A percentile compares a stretch with the other conserved stretches of the same genome.
Evolutionary conservation across 2,888 invertebrate species (phyloP).

Genomic region (Tenthredo distinguenda): DNA sequence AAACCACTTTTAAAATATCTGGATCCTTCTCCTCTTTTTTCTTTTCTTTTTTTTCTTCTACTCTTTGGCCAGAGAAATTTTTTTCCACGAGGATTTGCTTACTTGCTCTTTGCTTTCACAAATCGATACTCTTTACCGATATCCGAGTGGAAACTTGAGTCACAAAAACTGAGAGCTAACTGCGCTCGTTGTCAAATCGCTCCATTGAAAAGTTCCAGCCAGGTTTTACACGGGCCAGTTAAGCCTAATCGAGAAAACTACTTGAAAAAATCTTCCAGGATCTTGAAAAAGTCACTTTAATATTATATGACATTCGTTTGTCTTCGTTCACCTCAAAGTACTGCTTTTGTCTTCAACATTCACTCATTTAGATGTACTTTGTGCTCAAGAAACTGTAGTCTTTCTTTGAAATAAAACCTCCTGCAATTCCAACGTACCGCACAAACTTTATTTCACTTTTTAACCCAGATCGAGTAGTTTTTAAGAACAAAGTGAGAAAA

Average conservation of each 20-base stretch:
- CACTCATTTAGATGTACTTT: neutral
- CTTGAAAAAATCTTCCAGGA: neutral
- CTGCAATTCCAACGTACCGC: neutral
- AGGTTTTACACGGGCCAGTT: neutral
- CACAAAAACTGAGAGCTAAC: slow-evolving; percentile 1
- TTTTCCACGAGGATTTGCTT: neutral
- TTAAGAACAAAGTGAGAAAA: neutral
- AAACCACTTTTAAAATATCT: slow-evolving; percentile 42
- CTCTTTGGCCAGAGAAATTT: neutral
- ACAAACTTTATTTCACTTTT: neutral
- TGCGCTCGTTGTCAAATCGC: slow-evolving; percentile 19
- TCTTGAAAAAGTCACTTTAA: neutral
- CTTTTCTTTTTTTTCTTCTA: neutral
- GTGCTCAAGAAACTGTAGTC: neutral
- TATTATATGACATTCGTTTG: neutral
- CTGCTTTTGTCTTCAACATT: neutral
- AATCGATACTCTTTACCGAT: slow-evolving; percentile 20
- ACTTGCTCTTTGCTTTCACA: neutral
- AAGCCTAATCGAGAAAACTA: neutral
- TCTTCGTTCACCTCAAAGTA: neutral
- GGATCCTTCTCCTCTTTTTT: neutral
- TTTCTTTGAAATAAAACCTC: neutral
- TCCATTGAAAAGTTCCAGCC: slow-evolving; percentile 2
- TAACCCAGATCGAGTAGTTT: neutral
- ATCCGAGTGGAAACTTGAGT: slow-evolving; percentile 19